A percentile compares a stretch with the other conserved stretches of the same genome.
phyloP scores from a whole-genome alignment of 35 echinoderm and acorn worm genomes.

The Heliocidaris erythrogramma region DNA sequence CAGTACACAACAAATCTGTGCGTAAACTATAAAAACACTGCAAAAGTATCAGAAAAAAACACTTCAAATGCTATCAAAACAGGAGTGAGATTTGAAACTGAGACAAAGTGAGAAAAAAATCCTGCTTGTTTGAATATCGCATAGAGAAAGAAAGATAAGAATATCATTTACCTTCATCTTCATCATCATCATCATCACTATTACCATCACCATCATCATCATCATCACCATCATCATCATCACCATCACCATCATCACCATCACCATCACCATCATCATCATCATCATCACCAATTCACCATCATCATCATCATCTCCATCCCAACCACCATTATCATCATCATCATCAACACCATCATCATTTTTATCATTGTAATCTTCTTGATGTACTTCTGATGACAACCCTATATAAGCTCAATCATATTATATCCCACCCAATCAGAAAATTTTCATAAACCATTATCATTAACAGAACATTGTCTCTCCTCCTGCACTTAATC shows the following conservation, averaged over 20 bases:
- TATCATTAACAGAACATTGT: neutral
- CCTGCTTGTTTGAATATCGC: neutral
- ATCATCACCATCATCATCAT: too few species aligned
- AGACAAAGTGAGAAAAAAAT: neutral
- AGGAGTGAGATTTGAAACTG: neutral
- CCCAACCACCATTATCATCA: neutral
- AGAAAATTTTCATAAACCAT: neutral
- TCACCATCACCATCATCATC: too few species aligned
- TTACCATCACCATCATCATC: too few species aligned
- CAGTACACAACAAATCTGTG: neutral
- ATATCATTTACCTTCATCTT: neutral
- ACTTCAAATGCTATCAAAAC: neutral
- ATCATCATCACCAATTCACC: neutral
- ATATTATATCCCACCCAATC: neutral
- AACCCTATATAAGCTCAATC: too few species aligned
- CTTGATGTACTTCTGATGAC: too few species aligned
- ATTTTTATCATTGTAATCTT: neutral
- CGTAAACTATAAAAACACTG: neutral
- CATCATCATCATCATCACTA: too few species aligned
- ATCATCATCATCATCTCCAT: neutral
- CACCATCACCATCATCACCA: too few species aligned
- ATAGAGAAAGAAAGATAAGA: neutral
- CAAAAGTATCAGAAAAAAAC: neutral
- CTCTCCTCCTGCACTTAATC: too few species aligned
- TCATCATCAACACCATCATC: neutral